Evolutionary conservation across 1,140 invertebrate species (phyloP), one percentile per base, ranked within the genome.

Genomic region (Macrotrachela quadricornifera): DNA sequence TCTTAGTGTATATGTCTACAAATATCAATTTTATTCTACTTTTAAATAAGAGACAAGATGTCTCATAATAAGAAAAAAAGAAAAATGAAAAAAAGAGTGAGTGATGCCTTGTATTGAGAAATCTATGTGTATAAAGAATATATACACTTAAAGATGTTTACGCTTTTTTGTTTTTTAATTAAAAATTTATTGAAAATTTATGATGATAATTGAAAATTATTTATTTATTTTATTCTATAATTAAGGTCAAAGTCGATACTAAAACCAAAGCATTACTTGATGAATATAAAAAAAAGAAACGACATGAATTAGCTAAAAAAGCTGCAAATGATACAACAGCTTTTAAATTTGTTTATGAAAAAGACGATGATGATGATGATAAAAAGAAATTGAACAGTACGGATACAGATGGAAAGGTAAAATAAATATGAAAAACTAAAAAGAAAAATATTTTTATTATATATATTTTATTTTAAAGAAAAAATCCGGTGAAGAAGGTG

Each of bases 211-310:
- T n/a, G n/a, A n/a, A n/a, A n/a, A n/a, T n/a, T 30, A 2, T 2
- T 4, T 30, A 42, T 42, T 42, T 3, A 15, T 41, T 40, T 40
- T 37, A 3, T 6, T 42, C 2, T 8, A 9, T 11, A 50, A 15
- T 14, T 12, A 6, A 70, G 65, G 69, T 90, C 0, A 88, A 90
- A 75, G 87, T 92, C n/a, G 91, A 95, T 73, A 83, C 86, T 39
- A 96, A 96, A 76, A 90, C 88, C 57, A 86, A 91, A 75, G 79
- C 82, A 49, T 77, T 87, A 46, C 74, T 95, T 57, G 86, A 92
- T 70, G 83, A 88, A 57, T 94, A 87, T 65, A 88, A 61, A 40
- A 60, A 57, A 47, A 71, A 69, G 51, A 63, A 64, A 46, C 21
- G 48, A 42, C 63, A 46, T 30, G 48, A 42, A 36, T 37, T 50